phyloP scores from a whole-genome alignment of 2,797 vertebrate species.

The Gallinago nigripennis region DNA sequence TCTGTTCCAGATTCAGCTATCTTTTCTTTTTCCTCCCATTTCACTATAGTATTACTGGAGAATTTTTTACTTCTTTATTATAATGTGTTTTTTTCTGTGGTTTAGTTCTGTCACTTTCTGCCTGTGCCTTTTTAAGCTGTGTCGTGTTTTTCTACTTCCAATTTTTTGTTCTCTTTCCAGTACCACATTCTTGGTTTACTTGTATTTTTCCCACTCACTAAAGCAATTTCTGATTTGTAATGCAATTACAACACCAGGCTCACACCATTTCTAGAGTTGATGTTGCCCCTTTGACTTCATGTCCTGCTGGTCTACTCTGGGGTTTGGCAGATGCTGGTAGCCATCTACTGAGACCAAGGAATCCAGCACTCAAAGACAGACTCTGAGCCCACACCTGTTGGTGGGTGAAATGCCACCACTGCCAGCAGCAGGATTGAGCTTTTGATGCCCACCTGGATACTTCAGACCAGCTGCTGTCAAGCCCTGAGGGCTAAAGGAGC shows the following conservation, averaged over 20 bases:
- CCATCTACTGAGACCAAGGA: background rate
- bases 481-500: background rate
- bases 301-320: background rate
- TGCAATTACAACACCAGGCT: background rate
- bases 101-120: background rate
- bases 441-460: background rate
- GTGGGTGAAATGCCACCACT: background rate
- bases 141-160: background rate
- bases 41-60: background rate
- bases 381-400: rapidly evolving
- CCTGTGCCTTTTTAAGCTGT: background rate
- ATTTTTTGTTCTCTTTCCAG: background rate
- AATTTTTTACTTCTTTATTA: background rate
- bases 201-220: background rate
- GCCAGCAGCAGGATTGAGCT: background rate
- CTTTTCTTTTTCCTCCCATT: background rate
- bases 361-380: background rate
- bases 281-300: background rate
- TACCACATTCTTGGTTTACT: background rate
- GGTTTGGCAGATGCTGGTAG: background rate
- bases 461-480: background rate
- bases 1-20: background rate
- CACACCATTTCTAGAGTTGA: background rate
- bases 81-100: background rate
- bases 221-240: background rate